Evolutionary conservation across 2,888 invertebrate species (phyloP), one percentile per base, ranked within the genome.

Genomic region (Calameuta pallipes): DNA sequence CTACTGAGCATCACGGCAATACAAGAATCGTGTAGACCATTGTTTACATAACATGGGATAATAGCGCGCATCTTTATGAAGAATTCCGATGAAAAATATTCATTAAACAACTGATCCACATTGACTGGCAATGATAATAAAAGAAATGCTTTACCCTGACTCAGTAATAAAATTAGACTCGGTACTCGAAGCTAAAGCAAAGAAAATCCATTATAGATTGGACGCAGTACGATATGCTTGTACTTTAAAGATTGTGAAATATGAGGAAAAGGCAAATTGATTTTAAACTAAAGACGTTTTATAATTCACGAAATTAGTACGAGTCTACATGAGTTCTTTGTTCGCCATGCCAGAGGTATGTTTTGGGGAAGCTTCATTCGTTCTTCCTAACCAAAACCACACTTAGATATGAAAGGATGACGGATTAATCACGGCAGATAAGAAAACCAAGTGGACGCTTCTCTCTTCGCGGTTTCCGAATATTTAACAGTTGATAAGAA

Each of bases 341-440:
- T 84, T 86, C 83, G 84, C 86, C 88, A 84, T 89, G 88, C 86
- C 83, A 87, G 90, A 90, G 90, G 90, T 90, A 90, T 90, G 90
- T 90, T 90, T 90, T 90, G 90, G 90, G 90, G 90, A 90, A 90
- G 90, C 86, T 89, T 86, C 85, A 86, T 90, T 88, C 87, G 86
- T 89, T 90, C 89, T 88, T 90, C 89, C 90, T 88, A 89, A 84
- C 89, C 89, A 90, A 90, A 89, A 89, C 87, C 84, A 88, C 87
- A 85, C 82, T 84, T 79, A 80, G 78, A 78, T 85, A 37, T 35
- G 13, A 71, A 31, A 71, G 71, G 71, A 33, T 4, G 71, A 56
- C 56, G 23, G 1, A 9, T 56, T 23, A 56, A 56, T 23, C 23
- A 23, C 56, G 23, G 9, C 23, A 23, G 23, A 56, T 23, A 56